A percentile compares a stretch with the other conserved stretches of the same genome.
phyloP scores from a whole-genome alignment of 2,888 invertebrate species.

The Drosophila paranaensis region DNA sequence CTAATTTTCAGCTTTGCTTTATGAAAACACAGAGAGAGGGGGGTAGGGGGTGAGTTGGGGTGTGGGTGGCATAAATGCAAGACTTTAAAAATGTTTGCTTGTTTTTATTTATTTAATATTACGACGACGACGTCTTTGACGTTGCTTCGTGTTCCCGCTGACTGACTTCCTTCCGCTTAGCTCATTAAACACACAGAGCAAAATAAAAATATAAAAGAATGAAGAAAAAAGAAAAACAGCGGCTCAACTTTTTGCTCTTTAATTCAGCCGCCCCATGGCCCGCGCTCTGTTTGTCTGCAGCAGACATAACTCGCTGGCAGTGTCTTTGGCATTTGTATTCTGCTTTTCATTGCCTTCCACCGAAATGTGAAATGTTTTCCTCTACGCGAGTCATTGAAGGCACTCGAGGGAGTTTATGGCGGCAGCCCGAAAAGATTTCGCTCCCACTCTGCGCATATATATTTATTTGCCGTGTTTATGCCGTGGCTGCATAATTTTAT shows the following conservation, averaged over 20 bases:
- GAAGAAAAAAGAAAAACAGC: conserved; percentile 3
- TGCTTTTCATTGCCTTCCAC: conserved; percentile 52
- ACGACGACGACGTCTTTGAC: conserved; percentile 62
- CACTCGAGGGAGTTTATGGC: conserved; percentile 70
- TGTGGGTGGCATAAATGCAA: neutral
- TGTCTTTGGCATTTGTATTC: conserved; percentile 64
- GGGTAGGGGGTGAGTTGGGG: neutral
- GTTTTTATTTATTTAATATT: conserved; percentile 74
- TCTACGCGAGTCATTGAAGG: conserved; percentile 61
- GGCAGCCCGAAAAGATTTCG: conserved; percentile 10
- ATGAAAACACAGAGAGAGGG: conserved; percentile 1
- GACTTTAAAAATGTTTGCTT: conserved; percentile 62
- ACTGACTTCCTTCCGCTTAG: conserved; percentile 82
- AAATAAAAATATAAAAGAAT: neutral
- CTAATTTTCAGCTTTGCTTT: conserved; percentile 74
- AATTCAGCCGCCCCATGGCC: conserved; percentile 7
- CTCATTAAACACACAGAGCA: conserved; percentile 77
- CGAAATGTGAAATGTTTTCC: conserved; percentile 69
- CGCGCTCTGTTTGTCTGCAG: conserved; percentile 23
- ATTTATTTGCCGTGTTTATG: conserved; percentile 77
- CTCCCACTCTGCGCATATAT: conserved; percentile 8
- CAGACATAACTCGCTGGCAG: conserved; percentile 61
- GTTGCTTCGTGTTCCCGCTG: conserved; percentile 48
- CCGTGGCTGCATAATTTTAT: conserved; percentile 76
- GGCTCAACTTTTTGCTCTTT: conserved; percentile 37